Percentiles rank a stretch among this genome's conserved stretches.
These are phyloP conservation scores for Hexactinellida sp. DNA, from an alignment of 37 sponge, comb jelly and placozoan species.

Conservation along the genomic window DNA sequence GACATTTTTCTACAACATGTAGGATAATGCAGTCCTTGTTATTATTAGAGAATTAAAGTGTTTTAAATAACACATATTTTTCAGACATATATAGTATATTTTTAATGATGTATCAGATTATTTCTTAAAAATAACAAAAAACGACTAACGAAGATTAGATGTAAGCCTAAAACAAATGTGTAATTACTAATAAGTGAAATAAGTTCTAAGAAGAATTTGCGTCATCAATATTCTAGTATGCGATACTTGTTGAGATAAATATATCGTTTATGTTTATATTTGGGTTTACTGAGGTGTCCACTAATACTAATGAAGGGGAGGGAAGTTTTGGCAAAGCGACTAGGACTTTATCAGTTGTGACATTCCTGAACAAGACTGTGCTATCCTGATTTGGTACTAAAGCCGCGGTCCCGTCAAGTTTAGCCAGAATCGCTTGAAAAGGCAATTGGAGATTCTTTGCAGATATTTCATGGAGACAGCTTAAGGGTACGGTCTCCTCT, in stretches of 20 bases:
- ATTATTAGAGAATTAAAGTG: no score
- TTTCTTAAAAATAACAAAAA: neutral
- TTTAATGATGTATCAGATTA: neutral
- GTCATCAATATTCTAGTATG: no score
- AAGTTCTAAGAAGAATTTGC: no score
- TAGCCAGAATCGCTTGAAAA: neutral
- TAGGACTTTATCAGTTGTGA: neutral
- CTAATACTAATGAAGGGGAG: neutral
- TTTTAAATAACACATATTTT: no score
- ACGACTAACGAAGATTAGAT: neutral
- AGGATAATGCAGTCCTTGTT: no score
- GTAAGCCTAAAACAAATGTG: neutral
- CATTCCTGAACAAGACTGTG: neutral
- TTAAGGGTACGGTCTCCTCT: neutral
- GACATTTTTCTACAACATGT: no score
- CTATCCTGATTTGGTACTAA: neutral
- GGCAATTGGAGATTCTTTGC: neutral
- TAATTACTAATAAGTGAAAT: neutral
- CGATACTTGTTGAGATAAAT: neutral
- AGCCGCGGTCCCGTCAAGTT: neutral
- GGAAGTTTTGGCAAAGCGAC: neutral
- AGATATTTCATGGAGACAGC: neutral
- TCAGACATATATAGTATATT: no score
- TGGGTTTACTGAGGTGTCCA: neutral
- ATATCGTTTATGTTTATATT: neutral